Base-by-base conservation (phyloP, 2,113 vertebrate genomes). In the Vireo altiloquus region DNA sequence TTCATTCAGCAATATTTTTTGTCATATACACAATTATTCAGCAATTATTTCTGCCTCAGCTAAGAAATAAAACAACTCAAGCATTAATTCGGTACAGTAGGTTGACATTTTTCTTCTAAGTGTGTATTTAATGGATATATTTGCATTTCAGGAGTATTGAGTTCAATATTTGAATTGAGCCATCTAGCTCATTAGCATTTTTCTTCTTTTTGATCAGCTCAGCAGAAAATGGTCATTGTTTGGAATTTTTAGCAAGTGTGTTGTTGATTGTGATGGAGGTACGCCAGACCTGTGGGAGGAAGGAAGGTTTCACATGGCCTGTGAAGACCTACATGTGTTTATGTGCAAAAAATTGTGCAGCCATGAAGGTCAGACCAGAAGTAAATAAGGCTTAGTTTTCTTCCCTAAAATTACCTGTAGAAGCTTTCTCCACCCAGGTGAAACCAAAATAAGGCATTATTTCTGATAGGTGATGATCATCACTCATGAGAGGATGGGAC, bases 31-130 rank as follows among this genome's bases (percentile, higher is more conserved):
- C 2, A 47, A 28, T 86, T 91, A 87, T 82, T 60, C 27, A 74
- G 40, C 74, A 94, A 89, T 95, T 92, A 85, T 89, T 94, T 95
- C 87, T 94, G 82, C 89, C 33, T 89, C 84, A 88, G 24, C 46
- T 92, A 82, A 91, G 78, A 82, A 93, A 89, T 68, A 93, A 9
- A 94, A 87, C 21, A 83, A 84, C 57, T 59, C 2, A 1, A n/a
- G 74, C 61, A 68, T 59, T 80, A 64, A 69, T 93, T 91, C 56
- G 31, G 25, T 80, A 27, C 54, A 59, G 37, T 16, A 64, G 33
- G 22, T 42, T 56, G 22, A 46, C 5, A 35, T 77, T 93, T 85
- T 87, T 79, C 57, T 85, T 68, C 9, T 61, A 54, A 54, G 23
- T 83, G 31, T 77, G 37, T 57, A 46, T 81, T 90, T 93, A 66